Evolutionary conservation across 2,113 vertebrate genomes (phyloP), one percentile per base, ranked within the genome.

Genomic region (Nettapus auritus): DNA sequence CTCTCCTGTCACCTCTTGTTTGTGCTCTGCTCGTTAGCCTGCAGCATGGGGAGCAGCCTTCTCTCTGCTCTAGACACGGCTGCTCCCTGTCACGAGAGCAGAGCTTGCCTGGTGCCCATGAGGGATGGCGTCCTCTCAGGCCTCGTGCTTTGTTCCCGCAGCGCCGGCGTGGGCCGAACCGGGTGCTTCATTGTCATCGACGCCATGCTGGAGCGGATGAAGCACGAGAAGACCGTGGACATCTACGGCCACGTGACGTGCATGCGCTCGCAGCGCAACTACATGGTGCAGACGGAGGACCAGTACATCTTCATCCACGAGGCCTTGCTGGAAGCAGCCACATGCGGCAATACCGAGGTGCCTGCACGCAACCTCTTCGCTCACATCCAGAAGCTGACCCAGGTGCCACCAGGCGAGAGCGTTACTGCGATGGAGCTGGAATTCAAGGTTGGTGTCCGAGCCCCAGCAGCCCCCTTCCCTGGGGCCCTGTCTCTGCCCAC

Each of bases 201-300:
- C 2, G 99, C 99, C 96, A 99, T 99, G 99, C 97, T 99, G 95
- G 99, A 99, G 97, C 98, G 99, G 55, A 99, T 99, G 98, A 99
- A 99, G 56, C 99, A 99, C 0, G 99, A 99, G 98, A 99, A 99
- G 96, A 98, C 98, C 0, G 99, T 99, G 40, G 99, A 99, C 97
- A 98, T 99, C 96, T 99, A 99, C 0, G 99, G 99, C 77, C 99
- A 99, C 3, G 99, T 99, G 98, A 99, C 99, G 0, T 99, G 99
- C 97, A 99, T 99, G 99, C 98, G 99, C 23, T 98, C 99, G 3
- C 99, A 99, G 98, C 98, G 99, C 88, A 99, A 99, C 98, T 99
- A 99, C 97, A 99, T 99, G 99, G 99, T 99, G 66, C 99, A 99
- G 98, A 99, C 99, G 1, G 99, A 99, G 97, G 99, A 99, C 97